Evolutionary conservation across 2,113 vertebrate genomes (phyloP), one percentile per base, ranked within the genome.

Genomic region (Lophotis ruficrista): DNA sequence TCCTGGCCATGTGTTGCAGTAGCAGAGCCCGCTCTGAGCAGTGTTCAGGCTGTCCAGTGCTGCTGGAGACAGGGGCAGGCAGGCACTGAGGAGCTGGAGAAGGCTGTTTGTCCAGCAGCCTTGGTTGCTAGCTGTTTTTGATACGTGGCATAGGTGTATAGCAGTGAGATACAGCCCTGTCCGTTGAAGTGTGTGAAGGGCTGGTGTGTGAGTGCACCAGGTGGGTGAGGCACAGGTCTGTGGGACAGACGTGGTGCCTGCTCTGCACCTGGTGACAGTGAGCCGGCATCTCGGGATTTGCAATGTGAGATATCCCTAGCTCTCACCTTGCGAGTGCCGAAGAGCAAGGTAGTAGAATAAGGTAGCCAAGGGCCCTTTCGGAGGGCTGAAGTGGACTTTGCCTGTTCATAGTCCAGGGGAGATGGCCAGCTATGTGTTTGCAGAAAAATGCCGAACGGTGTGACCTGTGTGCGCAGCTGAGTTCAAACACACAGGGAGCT

Each of bases 131-230:
- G 35, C 33, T 37, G 2, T 2, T 20, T 83, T 25, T 65, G 27
- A 15, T 66, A 19, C 0, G 0, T n/a, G 66, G 21, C 57, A n/a
- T 35, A 31, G 28, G 31, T 62, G 24, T 37, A 7, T 9, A 41
- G 43, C 69, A 50, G 64, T 41, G 65, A 57, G 65, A 13, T 37
- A 23, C 33, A 33, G 23, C 27, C 30, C 37, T 70, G 41, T 41
- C 5, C 0, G 0, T 1, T 58, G 53, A 50, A 30, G 33, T 56
- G 38, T 65, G 35, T 16, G 38, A 47, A n/a, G 54, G 66, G 28
- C 9, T 14, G 60, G 5, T 47, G 48, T 60, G 68, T 87, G 66
- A 23, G 43, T 35, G 58, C 41, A 12, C 22, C n/a, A 4, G 50
- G 8, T 57, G 47, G 6, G 12, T 64, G 75, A 86, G n/a, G 38